These are phyloP conservation scores for Centropus unirufus DNA, from an alignment of 2,113 vertebrate species.

Conservation along the genomic window DNA sequence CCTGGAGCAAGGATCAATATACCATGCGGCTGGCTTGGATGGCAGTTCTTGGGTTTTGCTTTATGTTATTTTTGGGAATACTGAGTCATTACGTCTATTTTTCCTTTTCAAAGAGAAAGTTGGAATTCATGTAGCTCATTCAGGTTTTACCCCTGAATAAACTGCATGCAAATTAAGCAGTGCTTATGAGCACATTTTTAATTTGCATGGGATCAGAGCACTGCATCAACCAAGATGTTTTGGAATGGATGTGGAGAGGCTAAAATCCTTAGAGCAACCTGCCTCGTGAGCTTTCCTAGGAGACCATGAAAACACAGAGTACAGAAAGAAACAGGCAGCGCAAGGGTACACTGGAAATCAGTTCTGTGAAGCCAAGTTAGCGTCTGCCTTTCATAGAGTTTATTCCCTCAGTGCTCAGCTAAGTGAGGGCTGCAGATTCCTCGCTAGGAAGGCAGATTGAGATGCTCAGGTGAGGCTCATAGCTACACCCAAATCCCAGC, in stretches of 20 bases:
- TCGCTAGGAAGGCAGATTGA: neutral
- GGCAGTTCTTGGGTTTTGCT: neutral
- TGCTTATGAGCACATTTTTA: neutral
- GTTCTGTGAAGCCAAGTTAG: neutral
- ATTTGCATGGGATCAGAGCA: neutral
- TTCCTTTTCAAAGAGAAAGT: neutral
- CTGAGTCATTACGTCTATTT: neutral
- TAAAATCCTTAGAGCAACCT: neutral
- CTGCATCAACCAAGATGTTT: neutral
- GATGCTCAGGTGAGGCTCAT: neutral
- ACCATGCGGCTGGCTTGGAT: neutral
- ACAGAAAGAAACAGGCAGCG: neutral
- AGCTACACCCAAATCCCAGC: neutral
- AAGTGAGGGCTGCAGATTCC: rapidly evolving
- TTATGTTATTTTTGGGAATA: neutral
- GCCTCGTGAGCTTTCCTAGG: neutral
- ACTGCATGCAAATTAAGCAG: neutral
- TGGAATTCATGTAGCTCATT: neutral
- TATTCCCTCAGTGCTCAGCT: neutral
- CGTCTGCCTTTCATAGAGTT: neutral
- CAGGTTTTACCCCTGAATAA: neutral
- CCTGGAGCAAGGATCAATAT: neutral
- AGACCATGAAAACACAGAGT: neutral
- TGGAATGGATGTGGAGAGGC: neutral
- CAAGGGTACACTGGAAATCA: neutral